These are phyloP conservation scores for Python bivittatus DNA, from an alignment of 2,113 vertebrate species.

Conservation along the genomic window DNA sequence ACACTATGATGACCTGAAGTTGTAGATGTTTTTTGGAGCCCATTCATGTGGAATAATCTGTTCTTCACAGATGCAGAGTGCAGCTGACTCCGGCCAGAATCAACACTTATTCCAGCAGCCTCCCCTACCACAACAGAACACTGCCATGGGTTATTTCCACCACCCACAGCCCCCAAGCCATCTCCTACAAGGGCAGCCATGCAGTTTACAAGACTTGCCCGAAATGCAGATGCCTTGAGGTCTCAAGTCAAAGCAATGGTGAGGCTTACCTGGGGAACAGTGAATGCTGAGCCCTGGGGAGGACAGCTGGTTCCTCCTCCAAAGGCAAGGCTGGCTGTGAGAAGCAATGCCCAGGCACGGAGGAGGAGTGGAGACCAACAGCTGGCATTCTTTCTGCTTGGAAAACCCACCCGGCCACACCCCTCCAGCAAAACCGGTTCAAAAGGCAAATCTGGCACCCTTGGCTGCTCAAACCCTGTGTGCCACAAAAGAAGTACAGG, in stretches of 20 bases:
- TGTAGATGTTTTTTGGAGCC: not conserved
- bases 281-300: rapidly evolving
- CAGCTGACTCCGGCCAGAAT: slow-evolving; percentile 68
- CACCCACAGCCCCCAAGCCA: slow-evolving; percentile 56
- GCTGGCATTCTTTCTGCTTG: rapidly evolving
- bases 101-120: slow-evolving; percentile 74
- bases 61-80: slow-evolving; percentile 73
- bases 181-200: slow-evolving; percentile 66
- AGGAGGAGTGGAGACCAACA: not conserved
- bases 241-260: not conserved
- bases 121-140: slow-evolving; percentile 66
- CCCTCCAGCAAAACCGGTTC: not conserved
- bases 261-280: not conserved
- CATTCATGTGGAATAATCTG: slow-evolving; percentile 12
- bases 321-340: rapidly evolving
- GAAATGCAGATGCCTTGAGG: slow-evolving; percentile 81
- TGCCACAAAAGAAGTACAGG: rapidly evolving
- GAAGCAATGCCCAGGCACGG: rapidly evolving
- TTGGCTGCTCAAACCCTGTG: too few species aligned
- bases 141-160: slow-evolving; percentile 75
- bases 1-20: not conserved
- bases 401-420: not conserved
- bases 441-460: not conserved
- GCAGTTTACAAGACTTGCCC: slow-evolving; percentile 75
- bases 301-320: not conserved